Percentiles rank a stretch among this genome's conserved stretches.
Evolutionary conservation across 2,113 vertebrate species (phyloP).

Genomic region (Passer montanus): DNA sequence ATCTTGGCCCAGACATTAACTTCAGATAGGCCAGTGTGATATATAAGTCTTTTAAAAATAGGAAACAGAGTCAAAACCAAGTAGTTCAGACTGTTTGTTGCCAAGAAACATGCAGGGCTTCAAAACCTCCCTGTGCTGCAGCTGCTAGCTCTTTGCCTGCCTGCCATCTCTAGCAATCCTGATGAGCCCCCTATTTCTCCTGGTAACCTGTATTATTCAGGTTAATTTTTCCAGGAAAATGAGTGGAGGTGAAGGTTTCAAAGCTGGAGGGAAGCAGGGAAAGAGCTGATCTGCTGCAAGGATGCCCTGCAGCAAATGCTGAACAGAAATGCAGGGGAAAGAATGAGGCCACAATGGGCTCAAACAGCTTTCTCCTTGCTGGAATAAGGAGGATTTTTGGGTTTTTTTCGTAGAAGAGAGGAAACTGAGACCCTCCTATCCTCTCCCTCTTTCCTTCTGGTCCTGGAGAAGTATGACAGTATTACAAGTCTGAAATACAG

Average conservation of each 20-base stretch:
- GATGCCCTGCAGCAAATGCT: neutral
- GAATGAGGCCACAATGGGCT: accelerated
- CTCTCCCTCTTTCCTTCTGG: neutral
- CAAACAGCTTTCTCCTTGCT: neutral
- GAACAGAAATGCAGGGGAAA: neutral
- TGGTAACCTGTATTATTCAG: neutral
- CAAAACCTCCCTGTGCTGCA: neutral
- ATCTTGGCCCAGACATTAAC: neutral
- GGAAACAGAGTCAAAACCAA: neutral
- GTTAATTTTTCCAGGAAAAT: neutral
- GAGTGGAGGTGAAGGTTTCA: neutral
- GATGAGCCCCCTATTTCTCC: neutral
- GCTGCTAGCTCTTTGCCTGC: neutral
- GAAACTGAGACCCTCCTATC: neutral
- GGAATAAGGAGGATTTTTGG: neutral
- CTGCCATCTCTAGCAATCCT: neutral
- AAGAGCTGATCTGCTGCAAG: neutral
- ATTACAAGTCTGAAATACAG: neutral
- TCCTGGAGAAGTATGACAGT: neutral
- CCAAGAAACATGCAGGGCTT: neutral
- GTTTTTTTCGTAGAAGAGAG: neutral
- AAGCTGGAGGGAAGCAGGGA: neutral
- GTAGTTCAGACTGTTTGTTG: neutral
- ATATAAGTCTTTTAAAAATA: neutral
- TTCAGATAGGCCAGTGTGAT: neutral